Evolutionary conservation across 2,888 invertebrate species (phyloP).

Genomic region (Clostera curtula): DNA sequence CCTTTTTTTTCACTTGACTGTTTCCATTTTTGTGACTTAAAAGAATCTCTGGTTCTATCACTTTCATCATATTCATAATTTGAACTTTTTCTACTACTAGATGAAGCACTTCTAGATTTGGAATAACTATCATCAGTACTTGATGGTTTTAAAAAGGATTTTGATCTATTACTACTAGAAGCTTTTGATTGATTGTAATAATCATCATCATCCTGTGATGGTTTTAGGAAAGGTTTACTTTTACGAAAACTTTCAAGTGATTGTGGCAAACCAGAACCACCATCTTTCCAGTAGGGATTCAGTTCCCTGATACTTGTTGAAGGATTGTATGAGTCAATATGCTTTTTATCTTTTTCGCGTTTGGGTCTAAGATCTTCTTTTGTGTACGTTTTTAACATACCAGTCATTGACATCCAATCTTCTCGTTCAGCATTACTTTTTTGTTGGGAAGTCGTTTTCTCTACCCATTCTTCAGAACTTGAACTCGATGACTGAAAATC

Average conservation of each 20-base stretch:
- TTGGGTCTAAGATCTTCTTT: slow-evolving; percentile 64
- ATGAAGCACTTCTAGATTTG: slow-evolving; percentile 1
- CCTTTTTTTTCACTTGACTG: slow-evolving; percentile 16
- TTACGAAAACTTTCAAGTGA: slow-evolving; percentile 47
- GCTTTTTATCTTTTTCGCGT: slow-evolving; percentile 64
- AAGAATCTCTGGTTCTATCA: slow-evolving; percentile 9
- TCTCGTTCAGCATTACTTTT: slow-evolving; percentile 68
- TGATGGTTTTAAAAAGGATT: slow-evolving; percentile 53
- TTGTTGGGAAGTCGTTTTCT: slow-evolving; percentile 45
- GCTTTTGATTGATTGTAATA: slow-evolving; percentile 45
- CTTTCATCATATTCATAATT: slow-evolving; percentile 11
- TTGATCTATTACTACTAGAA: slow-evolving; percentile 49
- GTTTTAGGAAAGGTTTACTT: slow-evolving; percentile 52
- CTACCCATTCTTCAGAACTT: slow-evolving; percentile 77
- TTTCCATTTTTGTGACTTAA: slow-evolving; percentile 35
- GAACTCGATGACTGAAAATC: slow-evolving; percentile 45
- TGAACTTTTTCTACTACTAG: slow-evolving; percentile 8
- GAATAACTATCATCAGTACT: slow-evolving; percentile 40
- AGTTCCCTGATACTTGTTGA: slow-evolving; percentile 84
- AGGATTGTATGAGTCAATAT: slow-evolving; percentile 79
- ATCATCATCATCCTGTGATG: slow-evolving; percentile 45
- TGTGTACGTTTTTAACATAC: slow-evolving; percentile 59
- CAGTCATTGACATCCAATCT: slow-evolving; percentile 86
- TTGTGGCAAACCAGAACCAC: slow-evolving; percentile 88
- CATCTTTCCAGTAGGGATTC: slow-evolving; percentile 95